phyloP scores from a whole-genome alignment of 2,113 vertebrate species.

The Chloebia gouldiae region DNA sequence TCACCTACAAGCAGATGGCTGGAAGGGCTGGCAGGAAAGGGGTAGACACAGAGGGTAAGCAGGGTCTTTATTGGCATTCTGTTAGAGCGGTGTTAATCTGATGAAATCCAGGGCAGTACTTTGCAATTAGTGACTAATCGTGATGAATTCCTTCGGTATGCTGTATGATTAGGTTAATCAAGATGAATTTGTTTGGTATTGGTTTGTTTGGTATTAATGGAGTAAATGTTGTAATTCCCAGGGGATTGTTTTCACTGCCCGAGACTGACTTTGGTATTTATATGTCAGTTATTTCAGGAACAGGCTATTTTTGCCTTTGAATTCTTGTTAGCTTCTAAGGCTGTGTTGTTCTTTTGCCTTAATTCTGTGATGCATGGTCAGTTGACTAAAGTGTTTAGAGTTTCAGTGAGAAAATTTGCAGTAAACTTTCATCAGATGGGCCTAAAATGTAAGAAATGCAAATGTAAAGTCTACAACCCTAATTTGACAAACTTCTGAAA shows the following conservation, averaged over 20 bases:
- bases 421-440: neutral
- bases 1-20: constrained; percentile 96
- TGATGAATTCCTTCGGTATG: constrained; percentile 26
- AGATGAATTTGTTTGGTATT: constrained; percentile 48
- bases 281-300: neutral
- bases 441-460: neutral
- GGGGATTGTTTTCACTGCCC: neutral
- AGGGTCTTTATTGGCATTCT: constrained; percentile 11
- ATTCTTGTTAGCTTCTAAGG: neutral
- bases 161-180: constrained; percentile 32
- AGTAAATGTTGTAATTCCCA: neutral
- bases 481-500: neutral
- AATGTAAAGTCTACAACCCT: neutral
- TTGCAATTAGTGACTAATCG: neutral
- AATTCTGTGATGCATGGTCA: neutral
- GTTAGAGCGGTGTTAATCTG: neutral
- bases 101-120: constrained; percentile 24
- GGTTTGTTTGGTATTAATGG: constrained; percentile 49
- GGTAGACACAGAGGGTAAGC: constrained; percentile 87
- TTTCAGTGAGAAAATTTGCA: neutral
- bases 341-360: neutral
- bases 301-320: neutral
- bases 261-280: neutral
- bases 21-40: constrained; percentile 96
- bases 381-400: neutral